Base-by-base conservation (phyloP, 2,888 invertebrate genomes). In the Andrena haemorrhoa region DNA sequence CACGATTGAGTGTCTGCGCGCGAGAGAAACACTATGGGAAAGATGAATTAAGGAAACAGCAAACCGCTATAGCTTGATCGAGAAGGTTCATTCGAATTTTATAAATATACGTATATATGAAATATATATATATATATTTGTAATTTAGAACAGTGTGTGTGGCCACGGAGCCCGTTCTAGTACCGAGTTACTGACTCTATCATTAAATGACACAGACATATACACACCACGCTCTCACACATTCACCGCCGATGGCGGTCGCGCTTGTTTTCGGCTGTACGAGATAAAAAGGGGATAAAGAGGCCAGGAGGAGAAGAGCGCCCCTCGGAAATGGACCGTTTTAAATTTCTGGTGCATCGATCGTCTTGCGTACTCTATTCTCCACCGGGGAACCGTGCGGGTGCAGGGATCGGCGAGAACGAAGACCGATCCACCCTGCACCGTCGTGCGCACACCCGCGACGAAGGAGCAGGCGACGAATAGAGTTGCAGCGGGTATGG, bases 21-120 rank as follows among this genome's bases (percentile, higher is more conserved):
- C 53, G 63, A 69, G 47, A 53, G 66, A 53, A 26, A 70, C 51
- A 60, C 35, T 56, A 63, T 64, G 68, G 58, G 69, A 51, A n/a
- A 63, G 31, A 63, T 23, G 35, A 51, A 49, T 56, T 53, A 60
- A 71, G 64, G 41, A 73, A 60, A 61, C 41, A 78, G 47, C 33
- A 82, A 81, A 66, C 33, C 74, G 69, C 58, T 79, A 65, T 83
- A 88, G 83, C 85, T 88, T 82, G 83, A 82, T 86, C 85, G 84
- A 73, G 82, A 83, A 87, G 83, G 87, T 89, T 89, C 83, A 85
- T 88, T 90, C 79, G 85, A 90, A 88, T 90, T 90, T 90, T 90
- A 89, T 89, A 89, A 84, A 90, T 89, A 88, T 83, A 85, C 84
- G 87, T 84, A 88, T 87, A 88, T 83, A 73, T 63, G 68, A 73